phyloP scores from a whole-genome alignment of 2,888 invertebrate species.

The Biston stratarius region DNA sequence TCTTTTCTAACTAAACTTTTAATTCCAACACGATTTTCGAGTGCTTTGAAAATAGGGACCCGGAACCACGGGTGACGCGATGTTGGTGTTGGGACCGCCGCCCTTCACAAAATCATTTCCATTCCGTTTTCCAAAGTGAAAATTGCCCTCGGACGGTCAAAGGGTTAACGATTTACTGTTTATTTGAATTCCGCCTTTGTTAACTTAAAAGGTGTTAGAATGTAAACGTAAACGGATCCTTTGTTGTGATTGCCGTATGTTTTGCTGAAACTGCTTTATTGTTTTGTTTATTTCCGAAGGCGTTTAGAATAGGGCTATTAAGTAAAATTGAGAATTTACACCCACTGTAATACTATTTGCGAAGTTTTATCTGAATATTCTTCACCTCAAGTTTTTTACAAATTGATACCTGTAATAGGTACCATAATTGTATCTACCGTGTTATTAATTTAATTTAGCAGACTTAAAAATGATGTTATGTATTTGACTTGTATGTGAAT shows the following conservation, averaged over 20 bases:
- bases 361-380: too few species aligned
- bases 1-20: not conserved
- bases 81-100: constrained; percentile 58
- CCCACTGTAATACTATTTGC: not conserved
- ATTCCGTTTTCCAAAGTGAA: constrained; percentile 83
- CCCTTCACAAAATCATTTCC: constrained; percentile 81
- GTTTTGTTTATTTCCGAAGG: constrained; percentile 48
- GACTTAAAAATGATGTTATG: too few species aligned
- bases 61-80: constrained; percentile 55
- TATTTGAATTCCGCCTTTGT: constrained; percentile 85
- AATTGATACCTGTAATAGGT: too few species aligned
- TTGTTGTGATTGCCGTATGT: constrained; percentile 79
- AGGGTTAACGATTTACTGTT: constrained; percentile 85
- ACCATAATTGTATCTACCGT: too few species aligned
- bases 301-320: constrained; percentile 21
- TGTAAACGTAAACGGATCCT: constrained; percentile 83
- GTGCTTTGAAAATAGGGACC: constrained; percentile 53
- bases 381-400: too few species aligned
- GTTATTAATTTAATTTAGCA: too few species aligned
- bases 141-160: constrained; percentile 84
- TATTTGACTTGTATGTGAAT: too few species aligned
- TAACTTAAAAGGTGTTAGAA: constrained; percentile 84
- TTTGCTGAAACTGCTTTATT: constrained; percentile 52
- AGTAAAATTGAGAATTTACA: not conserved
- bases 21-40: constrained; percentile 18